These are phyloP conservation scores for Lagria hirta DNA, from an alignment of 2,888 invertebrate species.

Conservation along the genomic window DNA sequence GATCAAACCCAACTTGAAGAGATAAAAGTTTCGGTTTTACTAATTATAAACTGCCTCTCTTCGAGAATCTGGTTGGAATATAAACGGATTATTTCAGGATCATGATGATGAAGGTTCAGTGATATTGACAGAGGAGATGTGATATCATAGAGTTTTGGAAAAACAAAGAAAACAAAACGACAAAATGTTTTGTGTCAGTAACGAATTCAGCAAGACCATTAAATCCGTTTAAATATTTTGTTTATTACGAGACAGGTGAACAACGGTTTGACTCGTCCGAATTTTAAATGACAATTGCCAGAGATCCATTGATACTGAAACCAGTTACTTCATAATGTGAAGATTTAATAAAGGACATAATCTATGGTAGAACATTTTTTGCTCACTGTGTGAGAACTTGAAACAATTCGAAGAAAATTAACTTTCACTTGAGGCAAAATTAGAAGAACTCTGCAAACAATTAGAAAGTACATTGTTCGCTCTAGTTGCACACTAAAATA, in stretches of 20 bases:
- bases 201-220: conserved; percentile 11
- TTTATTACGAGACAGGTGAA: conserved; percentile 23
- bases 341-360: too few species aligned
- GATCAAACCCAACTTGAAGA: conserved; percentile 36
- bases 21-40: conserved; percentile 39
- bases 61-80: conserved; percentile 17
- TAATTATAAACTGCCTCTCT: conserved; percentile 40
- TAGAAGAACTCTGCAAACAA: too few species aligned
- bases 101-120: conserved; percentile 28
- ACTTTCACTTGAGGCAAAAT: too few species aligned
- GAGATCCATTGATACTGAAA: too few species aligned
- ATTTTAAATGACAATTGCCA: too few species aligned
- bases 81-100: conserved; percentile 29
- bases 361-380: too few species aligned
- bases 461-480: too few species aligned
- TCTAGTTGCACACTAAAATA: too few species aligned
- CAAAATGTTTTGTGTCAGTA: conserved; percentile 13
- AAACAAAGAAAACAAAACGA: too few species aligned
- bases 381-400: too few species aligned
- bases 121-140: conserved; percentile 28
- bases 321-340: conserved; percentile 19
- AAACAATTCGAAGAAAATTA: too few species aligned
- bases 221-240: conserved; percentile 22
- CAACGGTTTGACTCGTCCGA: conserved; percentile 12
- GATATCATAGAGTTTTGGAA: conserved; percentile 12